Evolutionary conservation across 2,797 vertebrate species (phyloP), one percentile per base, ranked within the genome.

Genomic region (Sebastiscus albofasciatus): DNA sequence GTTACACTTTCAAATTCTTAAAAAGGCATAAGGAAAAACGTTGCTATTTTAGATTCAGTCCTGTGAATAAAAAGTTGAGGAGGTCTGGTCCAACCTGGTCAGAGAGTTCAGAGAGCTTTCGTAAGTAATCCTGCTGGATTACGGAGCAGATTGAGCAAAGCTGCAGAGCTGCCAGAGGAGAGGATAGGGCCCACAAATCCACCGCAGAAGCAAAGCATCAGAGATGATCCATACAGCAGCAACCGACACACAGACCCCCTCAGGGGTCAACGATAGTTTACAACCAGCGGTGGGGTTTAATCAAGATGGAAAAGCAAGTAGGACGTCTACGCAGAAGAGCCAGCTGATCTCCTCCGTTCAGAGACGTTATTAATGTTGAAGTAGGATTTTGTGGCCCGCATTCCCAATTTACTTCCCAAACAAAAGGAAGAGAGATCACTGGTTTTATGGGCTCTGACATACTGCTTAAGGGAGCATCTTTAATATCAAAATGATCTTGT

Each of bases 91-190:
- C 27, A 75, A 65, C 75, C 67, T 77, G 75, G 90, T 93, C 86
- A 87, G 69, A 80, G 90, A 92, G 90, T 90, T 91, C 88, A 92
- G 79, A 79, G 87, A 82, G 90, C 80, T 90, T 94, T 92, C 60
- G 26, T 26, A 71, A 83, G 67, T 95, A 95, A 95, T 95, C 94
- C 93, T 29, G 27, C 49, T 88, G 91, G 94, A 95, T 95, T 94
- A 95, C 54, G 60, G 73, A 89, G 83, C 91, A 94, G 94, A 93
- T 94, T 94, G 91, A 91, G 87, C 80, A 92, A 91, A 93, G 68
- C 90, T 72, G 79, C 55, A 76, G 88, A 89, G 75, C 88, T 71
- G 76, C 81, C 81, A 81, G 81, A 84, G 86, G 54, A 85, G 79
- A 87, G 84, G 89, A 87, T 86, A 75, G 71, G 59, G 46, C 27